These are phyloP conservation scores for Leptosomus discolor DNA, from an alignment of 2,113 vertebrate species.

Conservation along the genomic window DNA sequence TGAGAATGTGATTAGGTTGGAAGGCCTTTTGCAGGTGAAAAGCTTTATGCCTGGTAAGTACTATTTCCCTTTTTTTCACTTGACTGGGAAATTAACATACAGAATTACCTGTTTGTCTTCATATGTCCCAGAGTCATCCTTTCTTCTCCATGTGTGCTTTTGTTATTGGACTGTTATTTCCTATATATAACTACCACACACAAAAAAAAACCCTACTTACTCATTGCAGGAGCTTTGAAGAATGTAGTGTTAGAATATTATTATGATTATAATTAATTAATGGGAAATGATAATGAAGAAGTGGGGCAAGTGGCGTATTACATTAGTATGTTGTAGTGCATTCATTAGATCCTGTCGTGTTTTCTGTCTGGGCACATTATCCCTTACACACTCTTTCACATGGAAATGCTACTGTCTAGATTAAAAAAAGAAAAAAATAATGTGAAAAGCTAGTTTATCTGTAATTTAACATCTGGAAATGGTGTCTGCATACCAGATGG, in stretches of 20 bases:
- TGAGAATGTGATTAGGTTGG: neutral
- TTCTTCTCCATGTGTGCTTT: neutral
- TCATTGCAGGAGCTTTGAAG: neutral
- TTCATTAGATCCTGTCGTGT: neutral
- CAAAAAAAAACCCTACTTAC: neutral
- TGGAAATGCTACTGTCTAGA: neutral
- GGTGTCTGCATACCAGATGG: neutral
- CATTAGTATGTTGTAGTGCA: neutral
- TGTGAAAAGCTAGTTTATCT: neutral
- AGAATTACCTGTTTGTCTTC: neutral
- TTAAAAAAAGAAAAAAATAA: neutral
- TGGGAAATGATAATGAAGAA: neutral
- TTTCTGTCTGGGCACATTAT: neutral
- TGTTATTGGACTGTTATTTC: neutral
- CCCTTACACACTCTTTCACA: neutral
- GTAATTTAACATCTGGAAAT: slow-evolving; percentile 35
- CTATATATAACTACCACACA: neutral
- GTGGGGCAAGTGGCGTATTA: neutral
- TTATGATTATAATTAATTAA: neutral
- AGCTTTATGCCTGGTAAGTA: neutral
- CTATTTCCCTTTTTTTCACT: neutral
- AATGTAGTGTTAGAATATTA: neutral
- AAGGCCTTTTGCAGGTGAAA: neutral
- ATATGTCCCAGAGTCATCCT: neutral
- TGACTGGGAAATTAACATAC: neutral